phyloP scores from a whole-genome alignment of 2,888 invertebrate genomes.

The Melipona beecheii region DNA sequence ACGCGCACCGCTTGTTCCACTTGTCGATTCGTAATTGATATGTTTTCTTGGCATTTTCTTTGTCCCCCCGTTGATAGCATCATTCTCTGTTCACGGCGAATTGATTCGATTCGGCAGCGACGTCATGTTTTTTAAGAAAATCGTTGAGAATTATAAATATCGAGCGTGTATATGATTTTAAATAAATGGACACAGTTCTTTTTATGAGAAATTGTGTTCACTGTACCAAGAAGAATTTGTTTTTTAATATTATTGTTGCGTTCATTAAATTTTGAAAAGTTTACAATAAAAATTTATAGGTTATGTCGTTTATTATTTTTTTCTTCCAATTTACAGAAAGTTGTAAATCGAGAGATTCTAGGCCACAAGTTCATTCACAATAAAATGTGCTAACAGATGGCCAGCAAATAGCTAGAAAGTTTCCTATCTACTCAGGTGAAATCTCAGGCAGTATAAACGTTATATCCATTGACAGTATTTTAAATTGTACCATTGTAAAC shows the following conservation, averaged over 20 bases:
- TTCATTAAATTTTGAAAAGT: background rate
- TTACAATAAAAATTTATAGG: background rate
- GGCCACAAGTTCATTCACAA: conserved; percentile 14
- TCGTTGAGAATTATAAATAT: background rate
- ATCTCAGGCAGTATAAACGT: conserved; percentile 41
- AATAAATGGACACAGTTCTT: too few species aligned
- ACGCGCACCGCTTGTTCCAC: conserved; percentile 8
- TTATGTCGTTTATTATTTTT: conserved; percentile 5
- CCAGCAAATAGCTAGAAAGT: conserved; percentile 48
- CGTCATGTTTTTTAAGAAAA: background rate
- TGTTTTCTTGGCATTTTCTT: background rate
- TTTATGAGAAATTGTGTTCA: background rate
- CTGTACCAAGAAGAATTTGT: background rate
- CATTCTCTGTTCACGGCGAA: too few species aligned
- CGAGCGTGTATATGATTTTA: background rate
- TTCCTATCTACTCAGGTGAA: conserved; percentile 42
- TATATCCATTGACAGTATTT: conserved; percentile 45
- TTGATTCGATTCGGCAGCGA: background rate
- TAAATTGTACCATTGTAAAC: conserved; percentile 25
- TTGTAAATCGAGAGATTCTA: conserved; percentile 18
- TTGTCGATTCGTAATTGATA: conserved; percentile 37
- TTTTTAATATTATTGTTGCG: background rate
- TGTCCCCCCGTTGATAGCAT: background rate
- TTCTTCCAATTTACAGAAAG: background rate
- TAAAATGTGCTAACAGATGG: conserved; percentile 44